Conservation (phyloP, 2,888 invertebrate genomes). For the Escarpia spicata region DNA sequence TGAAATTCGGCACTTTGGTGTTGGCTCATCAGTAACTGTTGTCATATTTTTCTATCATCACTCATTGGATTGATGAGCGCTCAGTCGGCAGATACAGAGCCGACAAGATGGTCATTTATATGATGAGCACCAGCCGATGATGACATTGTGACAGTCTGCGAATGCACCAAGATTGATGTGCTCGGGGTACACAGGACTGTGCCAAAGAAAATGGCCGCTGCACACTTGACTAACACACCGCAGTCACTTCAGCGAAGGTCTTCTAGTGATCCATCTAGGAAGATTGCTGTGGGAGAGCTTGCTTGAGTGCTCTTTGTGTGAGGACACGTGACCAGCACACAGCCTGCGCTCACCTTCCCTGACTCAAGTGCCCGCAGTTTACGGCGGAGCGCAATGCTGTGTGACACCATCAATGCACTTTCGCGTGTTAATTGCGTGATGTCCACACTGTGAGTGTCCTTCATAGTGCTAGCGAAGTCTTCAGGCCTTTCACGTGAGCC, state of each 20-base stretch:
- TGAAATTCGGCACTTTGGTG: background rate
- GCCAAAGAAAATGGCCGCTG: background rate
- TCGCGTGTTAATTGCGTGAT: background rate
- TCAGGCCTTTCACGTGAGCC: background rate
- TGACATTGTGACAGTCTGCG: background rate
- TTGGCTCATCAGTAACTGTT: background rate
- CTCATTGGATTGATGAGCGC: background rate
- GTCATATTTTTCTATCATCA: slow-evolving; percentile 13
- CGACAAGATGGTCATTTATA: slow-evolving; percentile 13
- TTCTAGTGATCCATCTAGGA: background rate
- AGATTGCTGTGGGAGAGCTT: background rate
- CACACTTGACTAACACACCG: background rate
- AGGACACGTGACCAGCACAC: background rate
- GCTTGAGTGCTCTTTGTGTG: background rate
- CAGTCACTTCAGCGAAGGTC: slow-evolving; percentile 4
- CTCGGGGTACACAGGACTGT: background rate
- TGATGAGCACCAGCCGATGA: background rate
- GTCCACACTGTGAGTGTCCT: background rate
- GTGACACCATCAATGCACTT: slow-evolving; percentile 13
- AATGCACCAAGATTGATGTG: background rate
- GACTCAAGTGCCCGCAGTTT: background rate
- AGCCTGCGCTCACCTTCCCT: background rate
- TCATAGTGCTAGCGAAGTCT: background rate
- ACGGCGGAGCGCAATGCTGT: background rate
- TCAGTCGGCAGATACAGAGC: background rate